These are phyloP conservation scores for Xenotilapia caudafasciata DNA, from an alignment of 2,113 vertebrate species.

Conservation along the genomic window DNA sequence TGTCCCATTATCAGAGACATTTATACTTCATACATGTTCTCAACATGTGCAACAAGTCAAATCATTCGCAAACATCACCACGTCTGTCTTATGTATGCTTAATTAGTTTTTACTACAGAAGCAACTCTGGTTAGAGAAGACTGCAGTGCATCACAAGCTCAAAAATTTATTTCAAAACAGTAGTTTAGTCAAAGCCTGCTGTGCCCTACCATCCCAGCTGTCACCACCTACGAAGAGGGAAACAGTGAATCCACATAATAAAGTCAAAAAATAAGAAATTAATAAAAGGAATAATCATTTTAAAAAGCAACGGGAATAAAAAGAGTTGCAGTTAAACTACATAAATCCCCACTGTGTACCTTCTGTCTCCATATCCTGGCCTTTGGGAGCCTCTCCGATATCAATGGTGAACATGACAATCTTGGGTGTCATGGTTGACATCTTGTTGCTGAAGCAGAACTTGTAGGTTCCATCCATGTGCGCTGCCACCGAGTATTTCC, in stretches of 20 bases:
- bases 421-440: conserved; percentile 99
- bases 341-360: conserved; percentile 23
- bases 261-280: neutral
- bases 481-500: conserved; percentile 96
- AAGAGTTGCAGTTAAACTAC: neutral
- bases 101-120: conserved; percentile 30
- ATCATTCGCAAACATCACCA: conserved; percentile 10
- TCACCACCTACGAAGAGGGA: conserved; percentile 49
- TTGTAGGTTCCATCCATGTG: conserved; percentile 98
- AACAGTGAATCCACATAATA: neutral
- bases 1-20: neutral
- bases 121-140: conserved; percentile 43
- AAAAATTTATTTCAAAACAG: neutral
- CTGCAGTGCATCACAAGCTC: conserved; percentile 40
- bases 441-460: conserved; percentile 98
- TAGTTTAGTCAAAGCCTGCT: neutral
- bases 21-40: neutral
- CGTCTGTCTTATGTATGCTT: neutral
- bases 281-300: neutral
- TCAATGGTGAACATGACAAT: conserved; percentile 99
- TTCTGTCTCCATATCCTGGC: conserved; percentile 97
- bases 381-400: conserved; percentile 94
- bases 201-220: conserved; percentile 68
- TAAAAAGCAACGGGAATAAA: neutral
- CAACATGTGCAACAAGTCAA: conserved; percentile 16